Percentiles rank a stretch among this genome's conserved stretches.
Evolutionary conservation across 2,797 vertebrate species (phyloP).

Genomic region (Sitta carolinensis): DNA sequence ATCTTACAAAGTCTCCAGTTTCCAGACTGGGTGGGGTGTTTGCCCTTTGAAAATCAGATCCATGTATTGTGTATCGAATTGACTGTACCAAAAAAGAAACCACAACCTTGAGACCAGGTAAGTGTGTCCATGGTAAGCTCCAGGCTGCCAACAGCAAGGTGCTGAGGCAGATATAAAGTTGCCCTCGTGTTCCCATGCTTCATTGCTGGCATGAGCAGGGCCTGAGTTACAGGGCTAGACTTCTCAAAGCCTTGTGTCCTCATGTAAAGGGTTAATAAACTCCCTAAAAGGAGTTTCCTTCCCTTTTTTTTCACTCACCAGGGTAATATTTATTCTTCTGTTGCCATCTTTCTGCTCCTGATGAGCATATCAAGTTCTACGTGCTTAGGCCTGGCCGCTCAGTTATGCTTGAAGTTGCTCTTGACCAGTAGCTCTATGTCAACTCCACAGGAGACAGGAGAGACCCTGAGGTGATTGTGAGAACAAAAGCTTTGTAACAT

Average conservation of each 20-base stretch:
- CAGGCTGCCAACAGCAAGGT: background rate
- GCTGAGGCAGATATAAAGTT: background rate
- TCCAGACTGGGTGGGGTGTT: constrained; percentile 49
- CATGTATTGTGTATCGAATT: background rate
- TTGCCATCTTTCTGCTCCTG: background rate
- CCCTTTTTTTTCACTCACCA: background rate
- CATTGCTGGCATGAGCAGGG: background rate
- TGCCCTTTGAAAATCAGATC: constrained; percentile 34
- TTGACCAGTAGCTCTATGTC: background rate
- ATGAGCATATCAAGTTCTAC: background rate
- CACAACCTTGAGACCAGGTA: background rate
- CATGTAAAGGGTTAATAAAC: background rate
- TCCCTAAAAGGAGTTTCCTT: background rate
- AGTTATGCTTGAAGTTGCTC: background rate
- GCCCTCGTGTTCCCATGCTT: background rate
- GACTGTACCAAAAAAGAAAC: background rate
- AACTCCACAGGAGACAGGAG: background rate
- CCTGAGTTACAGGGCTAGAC: background rate
- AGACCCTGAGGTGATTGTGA: background rate
- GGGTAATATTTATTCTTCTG: background rate
- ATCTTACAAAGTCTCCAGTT: constrained; percentile 12
- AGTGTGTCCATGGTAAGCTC: background rate
- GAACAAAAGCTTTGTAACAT: background rate
- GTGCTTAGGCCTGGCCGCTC: accelerated
- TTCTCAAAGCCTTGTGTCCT: background rate